Evolutionary conservation across 2,113 vertebrate species (phyloP), one percentile per base, ranked within the genome.

Genomic region (Podarcis cretensis): DNA sequence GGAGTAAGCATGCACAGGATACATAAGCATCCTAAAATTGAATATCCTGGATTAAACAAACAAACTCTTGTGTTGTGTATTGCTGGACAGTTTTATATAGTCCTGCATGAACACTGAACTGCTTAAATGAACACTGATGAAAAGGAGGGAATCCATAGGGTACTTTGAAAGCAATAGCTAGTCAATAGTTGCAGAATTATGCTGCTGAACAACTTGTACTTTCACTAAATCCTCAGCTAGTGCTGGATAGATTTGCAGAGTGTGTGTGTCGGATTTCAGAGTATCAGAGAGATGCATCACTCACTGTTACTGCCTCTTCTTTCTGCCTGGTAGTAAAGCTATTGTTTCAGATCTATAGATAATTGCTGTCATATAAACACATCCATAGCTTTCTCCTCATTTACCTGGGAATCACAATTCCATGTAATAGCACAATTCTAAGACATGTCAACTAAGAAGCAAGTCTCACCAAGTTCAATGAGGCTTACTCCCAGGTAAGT

Each of bases 21-120:
- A 30, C 66, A 16, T 86, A 73, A 95, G 95, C 85, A 95, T 91
- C 78, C 68, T 91, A 69, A 20, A 18, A 90, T 20, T 82, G 23
- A 89, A 9, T 84, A 8, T 73, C 84, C 75, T 43, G 59, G 65
- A 20, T 35, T 35, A 5, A 66, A 77, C 13, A 37, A 6, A 57
- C 7, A 35, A 35, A 35, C n/a, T 4, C 25, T 83, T 37, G 8
- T 89, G 80, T 71, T 40, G 78, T 92, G 65, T 81, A 87, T 89
- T 77, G 77, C 69, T 78, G 84, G 37, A 54, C 76, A 85, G 81
- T 85, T 89, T 91, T 71, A 91, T 92, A 81, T 89, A 84, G 87
- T 10, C 69, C 68, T 86, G 73, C 10, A 76, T 18, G 85, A 89
- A 93, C 86, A 93, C 85, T 71, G 82, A 82, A 88, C 76, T 86